These are phyloP conservation scores for Irena cyanogastra DNA, from an alignment of 2,113 vertebrate species.

Conservation along the genomic window DNA sequence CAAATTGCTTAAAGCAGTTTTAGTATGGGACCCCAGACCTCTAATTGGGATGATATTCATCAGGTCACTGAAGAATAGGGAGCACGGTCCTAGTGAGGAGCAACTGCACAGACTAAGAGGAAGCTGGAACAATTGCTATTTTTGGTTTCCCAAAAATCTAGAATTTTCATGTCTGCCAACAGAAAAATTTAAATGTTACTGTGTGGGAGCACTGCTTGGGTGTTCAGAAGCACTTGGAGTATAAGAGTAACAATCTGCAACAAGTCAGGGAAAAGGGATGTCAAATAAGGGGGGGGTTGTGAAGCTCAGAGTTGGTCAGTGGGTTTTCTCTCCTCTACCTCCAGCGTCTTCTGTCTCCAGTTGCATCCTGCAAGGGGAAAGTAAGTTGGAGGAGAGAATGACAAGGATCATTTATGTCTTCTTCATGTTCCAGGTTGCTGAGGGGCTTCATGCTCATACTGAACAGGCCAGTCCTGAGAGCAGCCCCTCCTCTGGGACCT, in stretches of 20 bases:
- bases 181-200: neutral
- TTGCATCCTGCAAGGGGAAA: neutral
- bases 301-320: neutral
- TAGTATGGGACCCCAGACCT: neutral
- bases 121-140: neutral
- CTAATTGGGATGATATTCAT: neutral
- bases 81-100: neutral
- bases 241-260: neutral
- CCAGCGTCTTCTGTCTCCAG: neutral
- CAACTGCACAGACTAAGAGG: neutral
- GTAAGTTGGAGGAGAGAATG: neutral
- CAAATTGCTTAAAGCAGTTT: neutral
- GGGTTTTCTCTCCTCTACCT: neutral
- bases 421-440: rapidly evolving
- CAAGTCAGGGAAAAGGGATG: neutral
- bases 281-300: neutral
- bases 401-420: neutral
- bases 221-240: neutral
- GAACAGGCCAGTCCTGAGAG: neutral
- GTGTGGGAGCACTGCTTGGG: neutral
- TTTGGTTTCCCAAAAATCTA: neutral
- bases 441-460: neutral
- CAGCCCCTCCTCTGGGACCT: neutral
- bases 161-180: neutral
- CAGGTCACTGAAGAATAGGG: neutral